Percentiles rank a stretch among this genome's conserved stretches.
These are phyloP conservation scores for Lithobates pipiens DNA, from an alignment of 2,797 vertebrate genomes.

Conservation along the genomic window DNA sequence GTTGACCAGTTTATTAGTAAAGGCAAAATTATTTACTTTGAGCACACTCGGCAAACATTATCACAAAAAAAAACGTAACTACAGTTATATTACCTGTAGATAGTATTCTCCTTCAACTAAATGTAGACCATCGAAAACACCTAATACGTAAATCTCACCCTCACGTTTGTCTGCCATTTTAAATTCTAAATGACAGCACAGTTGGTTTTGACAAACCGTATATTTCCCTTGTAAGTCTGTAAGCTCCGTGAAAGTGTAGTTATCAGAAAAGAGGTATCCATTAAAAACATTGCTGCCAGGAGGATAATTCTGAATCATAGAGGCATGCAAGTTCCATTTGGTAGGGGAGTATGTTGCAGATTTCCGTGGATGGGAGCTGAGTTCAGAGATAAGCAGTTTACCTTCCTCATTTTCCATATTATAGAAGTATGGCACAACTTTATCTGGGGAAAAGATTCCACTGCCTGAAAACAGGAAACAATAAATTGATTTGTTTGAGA, in stretches of 20 bases:
- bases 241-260: constrained; percentile 70
- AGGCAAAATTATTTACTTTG: too few species aligned
- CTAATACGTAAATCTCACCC: constrained; percentile 71
- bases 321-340: constrained; percentile 70
- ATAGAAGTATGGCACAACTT: constrained; percentile 68
- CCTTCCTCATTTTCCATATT: constrained; percentile 71
- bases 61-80: too few species aligned
- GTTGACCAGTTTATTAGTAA: too few species aligned
- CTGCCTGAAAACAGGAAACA: constrained; percentile 67
- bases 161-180: constrained; percentile 63
- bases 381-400: constrained; percentile 69
- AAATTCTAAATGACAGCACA: constrained; percentile 75
- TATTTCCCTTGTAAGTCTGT: constrained; percentile 60
- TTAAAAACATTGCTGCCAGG: constrained; percentile 60
- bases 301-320: background rate
- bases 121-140: constrained; percentile 73
- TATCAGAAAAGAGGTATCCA: constrained; percentile 69
- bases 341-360: constrained; percentile 47
- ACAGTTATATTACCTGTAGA: constrained; percentile 69
- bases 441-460: constrained; percentile 70
- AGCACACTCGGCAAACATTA: too few species aligned
- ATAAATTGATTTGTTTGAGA: background rate
- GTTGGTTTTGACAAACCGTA: constrained; percentile 72
- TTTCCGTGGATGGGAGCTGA: constrained; percentile 64
- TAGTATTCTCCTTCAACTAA: constrained; percentile 73